These are phyloP conservation scores for Andricus grossulariae DNA, from an alignment of 1,140 invertebrate species.

Conservation along the genomic window DNA sequence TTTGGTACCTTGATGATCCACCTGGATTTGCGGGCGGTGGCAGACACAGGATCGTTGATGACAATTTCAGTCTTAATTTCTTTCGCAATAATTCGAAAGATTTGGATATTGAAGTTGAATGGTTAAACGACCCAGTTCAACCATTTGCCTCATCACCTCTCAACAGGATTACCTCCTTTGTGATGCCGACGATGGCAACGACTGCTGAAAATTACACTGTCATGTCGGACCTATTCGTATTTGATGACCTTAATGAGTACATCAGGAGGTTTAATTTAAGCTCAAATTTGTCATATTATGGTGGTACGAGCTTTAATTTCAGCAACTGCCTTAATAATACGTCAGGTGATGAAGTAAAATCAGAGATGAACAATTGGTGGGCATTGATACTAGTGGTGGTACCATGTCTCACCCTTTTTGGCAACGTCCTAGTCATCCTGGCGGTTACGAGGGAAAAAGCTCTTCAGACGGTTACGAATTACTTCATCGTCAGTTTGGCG, in stretches of 20 bases:
- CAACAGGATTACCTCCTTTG: slow-evolving; percentile 38
- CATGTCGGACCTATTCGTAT: slow-evolving; percentile 69
- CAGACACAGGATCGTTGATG: slow-evolving; percentile 30
- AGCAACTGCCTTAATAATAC: slow-evolving; percentile 62
- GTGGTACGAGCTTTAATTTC: slow-evolving; percentile 56
- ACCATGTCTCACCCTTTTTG: slow-evolving; percentile 95
- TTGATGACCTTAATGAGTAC: slow-evolving; percentile 72
- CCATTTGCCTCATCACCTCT: slow-evolving; percentile 37
- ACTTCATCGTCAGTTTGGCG: slow-evolving; percentile 98
- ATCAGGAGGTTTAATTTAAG: slow-evolving; percentile 69
- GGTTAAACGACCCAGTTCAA: slow-evolving; percentile 57
- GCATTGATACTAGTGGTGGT: slow-evolving; percentile 91
- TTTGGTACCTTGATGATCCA: slow-evolving; percentile 38
- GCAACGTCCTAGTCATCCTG: slow-evolving; percentile 96
- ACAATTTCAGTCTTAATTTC: slow-evolving; percentile 36
- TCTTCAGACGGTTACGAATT: slow-evolving; percentile 97
- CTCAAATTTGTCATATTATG: slow-evolving; percentile 68
- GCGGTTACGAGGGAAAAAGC: slow-evolving; percentile 93
- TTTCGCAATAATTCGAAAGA: slow-evolving; percentile 6
- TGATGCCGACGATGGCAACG: slow-evolving; percentile 46
- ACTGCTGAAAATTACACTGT: slow-evolving; percentile 67
- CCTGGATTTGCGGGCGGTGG: slow-evolving; percentile 33
- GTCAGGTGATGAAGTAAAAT: slow-evolving; percentile 58
- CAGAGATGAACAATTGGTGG: slow-evolving; percentile 85
- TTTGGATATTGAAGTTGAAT: slow-evolving; percentile 43